Evolutionary conservation across 2,888 invertebrate genomes (phyloP).

Genomic region (Drosophila macrospina): DNA sequence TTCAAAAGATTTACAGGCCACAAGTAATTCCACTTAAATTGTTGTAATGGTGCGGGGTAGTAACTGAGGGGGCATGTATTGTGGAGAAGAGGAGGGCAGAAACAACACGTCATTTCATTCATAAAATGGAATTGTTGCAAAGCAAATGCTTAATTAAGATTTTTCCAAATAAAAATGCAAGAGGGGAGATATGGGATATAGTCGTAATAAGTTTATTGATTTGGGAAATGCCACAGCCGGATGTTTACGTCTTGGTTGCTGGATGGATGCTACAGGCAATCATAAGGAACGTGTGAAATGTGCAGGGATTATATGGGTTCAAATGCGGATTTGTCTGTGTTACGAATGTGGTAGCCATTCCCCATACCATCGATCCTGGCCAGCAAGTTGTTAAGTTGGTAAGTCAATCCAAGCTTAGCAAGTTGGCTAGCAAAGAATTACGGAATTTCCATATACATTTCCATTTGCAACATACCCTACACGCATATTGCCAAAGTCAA

Average conservation of each 20-base stretch:
- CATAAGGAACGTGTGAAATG: slow-evolving; percentile 72
- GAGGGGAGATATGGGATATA: slow-evolving; percentile 32
- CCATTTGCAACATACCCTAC: slow-evolving; percentile 5
- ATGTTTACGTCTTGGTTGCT: slow-evolving; percentile 66
- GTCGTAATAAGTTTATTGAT: slow-evolving; percentile 75
- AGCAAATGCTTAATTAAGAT: slow-evolving; percentile 72
- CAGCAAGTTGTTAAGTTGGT: slow-evolving; percentile 75
- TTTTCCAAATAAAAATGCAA: slow-evolving; percentile 68
- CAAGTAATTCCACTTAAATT: slow-evolving; percentile 79
- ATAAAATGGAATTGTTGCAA: slow-evolving; percentile 54
- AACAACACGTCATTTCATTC: slow-evolving; percentile 59
- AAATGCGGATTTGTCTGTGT: not conserved
- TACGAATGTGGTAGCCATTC: slow-evolving; percentile 5
- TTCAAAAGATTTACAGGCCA: slow-evolving; percentile 75
- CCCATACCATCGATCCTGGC: slow-evolving; percentile 22
- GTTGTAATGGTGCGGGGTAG: slow-evolving; percentile 44
- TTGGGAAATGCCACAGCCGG: slow-evolving; percentile 75
- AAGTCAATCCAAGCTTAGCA: slow-evolving; percentile 76
- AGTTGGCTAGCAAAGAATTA: slow-evolving; percentile 30
- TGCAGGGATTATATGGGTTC: slow-evolving; percentile 53
- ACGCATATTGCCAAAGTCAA: slow-evolving; percentile 71
- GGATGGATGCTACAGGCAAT: slow-evolving; percentile 34
- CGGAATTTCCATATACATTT: slow-evolving; percentile 56
- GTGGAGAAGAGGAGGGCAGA: not conserved
- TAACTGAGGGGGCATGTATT: not conserved